These are phyloP conservation scores for Phainopepla nitens DNA, from an alignment of 2,113 vertebrate genomes.

Conservation along the genomic window DNA sequence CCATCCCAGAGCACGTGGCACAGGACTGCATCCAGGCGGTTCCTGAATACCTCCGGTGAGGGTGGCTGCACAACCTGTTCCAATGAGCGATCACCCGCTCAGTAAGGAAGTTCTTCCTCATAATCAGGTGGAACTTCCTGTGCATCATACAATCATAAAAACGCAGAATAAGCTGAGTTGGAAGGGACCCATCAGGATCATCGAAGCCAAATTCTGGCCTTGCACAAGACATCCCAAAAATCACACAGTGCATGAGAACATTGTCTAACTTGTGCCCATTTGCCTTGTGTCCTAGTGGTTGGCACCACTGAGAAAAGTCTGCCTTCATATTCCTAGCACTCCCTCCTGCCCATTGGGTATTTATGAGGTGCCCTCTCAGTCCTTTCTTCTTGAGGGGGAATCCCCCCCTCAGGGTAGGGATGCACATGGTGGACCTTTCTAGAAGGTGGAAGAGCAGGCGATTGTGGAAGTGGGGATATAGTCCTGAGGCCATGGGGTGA, in stretches of 20 bases:
- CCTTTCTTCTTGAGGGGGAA: neutral
- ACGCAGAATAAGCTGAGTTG: neutral
- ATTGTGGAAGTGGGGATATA: neutral
- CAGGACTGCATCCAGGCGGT: neutral
- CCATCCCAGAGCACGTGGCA: neutral
- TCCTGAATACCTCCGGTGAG: too few species aligned
- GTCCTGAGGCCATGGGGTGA: neutral
- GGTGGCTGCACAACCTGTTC: neutral
- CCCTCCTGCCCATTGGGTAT: too few species aligned
- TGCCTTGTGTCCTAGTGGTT: neutral
- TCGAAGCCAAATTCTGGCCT: neutral
- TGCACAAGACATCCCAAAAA: neutral
- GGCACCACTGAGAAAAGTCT: neutral
- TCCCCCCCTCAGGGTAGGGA: neutral
- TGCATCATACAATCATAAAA: neutral
- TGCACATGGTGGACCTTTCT: neutral
- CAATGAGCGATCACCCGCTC: rapidly evolving
- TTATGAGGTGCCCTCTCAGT: neutral
- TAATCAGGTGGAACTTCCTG: neutral
- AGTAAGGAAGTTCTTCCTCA: too few species aligned
- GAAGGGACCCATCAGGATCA: neutral
- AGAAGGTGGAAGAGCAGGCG: neutral
- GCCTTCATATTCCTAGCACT: neutral
- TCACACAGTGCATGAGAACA: neutral
- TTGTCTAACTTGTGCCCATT: neutral